Evolutionary conservation across 2,113 vertebrate species (phyloP), one percentile per base, ranked within the genome.

Genomic region (Charina bottae): DNA sequence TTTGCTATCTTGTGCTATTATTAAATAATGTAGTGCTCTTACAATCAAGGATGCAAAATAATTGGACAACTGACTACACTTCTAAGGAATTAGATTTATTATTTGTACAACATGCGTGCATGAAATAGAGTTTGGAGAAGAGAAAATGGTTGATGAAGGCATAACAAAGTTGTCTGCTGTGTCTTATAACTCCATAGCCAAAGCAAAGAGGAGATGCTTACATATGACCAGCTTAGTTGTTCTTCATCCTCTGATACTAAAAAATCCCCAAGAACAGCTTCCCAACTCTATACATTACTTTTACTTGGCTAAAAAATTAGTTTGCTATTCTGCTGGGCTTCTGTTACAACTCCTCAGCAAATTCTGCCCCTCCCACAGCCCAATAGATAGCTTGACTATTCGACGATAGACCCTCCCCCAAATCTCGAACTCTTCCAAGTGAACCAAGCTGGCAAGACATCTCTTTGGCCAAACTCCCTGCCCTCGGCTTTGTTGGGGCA

Each of bases 171-270:
- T 58, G n/a, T 26, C 93, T 46, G 0, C 90, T 90, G 0, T 89
- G 59, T 93, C 90, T 96, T 92, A 94, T 87, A 95, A n/a, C 0
- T 8, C 53, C n/a, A 37, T 9, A 96, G 95, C 62, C 95, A 92
- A 95, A 97, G 94, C 95, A 96, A 92, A 92, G 46, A 86, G 54
- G 90, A 93, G 85, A 10, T 94, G 91, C 72, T 84, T 8, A 90
- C 85, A 93, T 53, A 87, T 37, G 60, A 86, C 0, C 26, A 90
- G 23, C 49, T 78, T 72, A 83, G 3, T 53, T 2, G 83, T 89
- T 95, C 28, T 49, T 89, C 85, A 89, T 92, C 90, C 90, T 6
- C 78, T 68, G 89, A 86, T 93, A 90, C 0, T 89, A 92, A 11
- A 12, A 23, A 26, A 19, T 19, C 68, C 28, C 28, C 37, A 42